Percentiles rank a stretch among this genome's conserved stretches.
phyloP scores from a whole-genome alignment of 2,888 invertebrate species.

The Aphelenchoides bicaudatus region DNA sequence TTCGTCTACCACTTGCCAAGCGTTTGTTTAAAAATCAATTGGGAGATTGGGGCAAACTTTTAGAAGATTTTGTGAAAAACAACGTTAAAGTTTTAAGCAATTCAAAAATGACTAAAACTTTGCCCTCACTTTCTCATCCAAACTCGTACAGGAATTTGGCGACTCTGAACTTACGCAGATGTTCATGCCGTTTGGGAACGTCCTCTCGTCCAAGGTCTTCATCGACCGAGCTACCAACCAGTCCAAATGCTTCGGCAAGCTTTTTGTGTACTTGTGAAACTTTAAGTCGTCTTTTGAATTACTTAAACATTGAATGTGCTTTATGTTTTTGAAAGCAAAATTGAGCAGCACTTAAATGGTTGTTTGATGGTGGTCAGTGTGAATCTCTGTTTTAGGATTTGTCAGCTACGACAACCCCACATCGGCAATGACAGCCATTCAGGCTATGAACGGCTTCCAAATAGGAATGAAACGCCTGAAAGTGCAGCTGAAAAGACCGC shows the following conservation, averaged over 20 bases:
- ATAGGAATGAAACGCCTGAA: constrained; percentile 99
- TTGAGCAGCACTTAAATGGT: not conserved
- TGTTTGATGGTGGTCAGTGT: not conserved
- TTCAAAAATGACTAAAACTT: too few species aligned
- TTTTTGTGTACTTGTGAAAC: constrained; percentile 9
- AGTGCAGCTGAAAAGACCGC: constrained; percentile 54
- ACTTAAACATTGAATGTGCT: constrained; percentile 7
- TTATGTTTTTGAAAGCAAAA: too few species aligned
- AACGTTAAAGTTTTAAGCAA: too few species aligned
- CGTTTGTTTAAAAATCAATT: too few species aligned
- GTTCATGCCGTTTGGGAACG: constrained; percentile 98
- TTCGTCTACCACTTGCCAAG: too few species aligned
- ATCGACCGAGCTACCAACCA: constrained; percentile 99
- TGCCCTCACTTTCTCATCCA: too few species aligned
- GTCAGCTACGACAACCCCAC: constrained; percentile 98
- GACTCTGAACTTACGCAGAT: constrained; percentile 99
- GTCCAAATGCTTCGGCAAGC: constrained; percentile 99
- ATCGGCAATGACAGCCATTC: constrained; percentile 95
- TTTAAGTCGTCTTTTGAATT: not conserved
- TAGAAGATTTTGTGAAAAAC: too few species aligned
- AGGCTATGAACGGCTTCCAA: constrained; percentile 99
- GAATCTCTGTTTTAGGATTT: constrained; percentile 82
- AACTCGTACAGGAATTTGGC: constrained; percentile 98
- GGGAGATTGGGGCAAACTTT: too few species aligned
- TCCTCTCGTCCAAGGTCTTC: constrained; percentile 99